Evolutionary conservation across 1,140 invertebrate genomes (phyloP).

Genomic region (Diachasmimorpha longicaudata): DNA sequence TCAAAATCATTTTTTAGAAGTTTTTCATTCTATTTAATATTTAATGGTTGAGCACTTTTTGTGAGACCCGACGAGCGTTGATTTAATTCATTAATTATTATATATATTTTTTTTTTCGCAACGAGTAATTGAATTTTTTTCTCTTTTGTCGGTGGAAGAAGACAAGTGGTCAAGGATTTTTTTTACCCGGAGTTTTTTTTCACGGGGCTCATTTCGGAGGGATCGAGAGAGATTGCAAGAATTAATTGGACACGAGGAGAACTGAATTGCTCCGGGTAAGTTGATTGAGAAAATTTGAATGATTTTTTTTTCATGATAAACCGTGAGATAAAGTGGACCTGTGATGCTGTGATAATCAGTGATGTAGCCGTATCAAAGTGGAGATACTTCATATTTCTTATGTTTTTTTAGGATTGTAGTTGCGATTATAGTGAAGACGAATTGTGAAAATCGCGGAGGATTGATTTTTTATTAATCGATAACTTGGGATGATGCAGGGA

Average conservation of each 20-base stretch:
- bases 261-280: background rate
- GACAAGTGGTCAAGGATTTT: background rate
- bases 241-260: background rate
- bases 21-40: no score
- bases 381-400: background rate
- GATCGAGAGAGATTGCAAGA: background rate
- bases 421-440: no score
- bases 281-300: background rate
- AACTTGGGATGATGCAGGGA: no score
- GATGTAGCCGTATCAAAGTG: background rate
- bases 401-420: no score
- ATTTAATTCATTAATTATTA: background rate
- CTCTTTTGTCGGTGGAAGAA: background rate
- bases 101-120: background rate
- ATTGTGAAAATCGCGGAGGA: background rate
- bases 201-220: background rate
- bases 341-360: background rate
- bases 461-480: no score
- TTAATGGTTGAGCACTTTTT: no score
- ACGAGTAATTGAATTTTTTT: background rate
- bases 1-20: background rate
- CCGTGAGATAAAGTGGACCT: background rate
- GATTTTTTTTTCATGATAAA: background rate
- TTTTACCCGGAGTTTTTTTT: background rate
- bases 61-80: background rate